Conservation (phyloP, 2,113 vertebrate genomes). For the Anolis sagrei region DNA sequence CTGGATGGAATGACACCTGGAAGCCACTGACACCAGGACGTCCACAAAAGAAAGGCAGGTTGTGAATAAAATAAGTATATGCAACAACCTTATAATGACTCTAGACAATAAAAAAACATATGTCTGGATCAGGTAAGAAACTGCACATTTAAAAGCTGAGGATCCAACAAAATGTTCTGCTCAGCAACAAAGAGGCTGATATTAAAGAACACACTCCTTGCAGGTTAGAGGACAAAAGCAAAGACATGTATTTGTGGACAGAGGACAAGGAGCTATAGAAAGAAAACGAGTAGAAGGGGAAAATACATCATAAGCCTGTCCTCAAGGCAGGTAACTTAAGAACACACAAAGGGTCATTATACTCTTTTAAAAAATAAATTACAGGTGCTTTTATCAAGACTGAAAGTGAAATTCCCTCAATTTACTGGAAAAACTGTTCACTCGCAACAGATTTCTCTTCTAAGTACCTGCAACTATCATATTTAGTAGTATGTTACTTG, state of each 20-base stretch:
- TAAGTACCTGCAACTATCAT: not conserved
- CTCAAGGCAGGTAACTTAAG: not conserved
- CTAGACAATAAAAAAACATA: not conserved
- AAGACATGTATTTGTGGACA: not conserved
- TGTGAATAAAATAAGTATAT: not conserved
- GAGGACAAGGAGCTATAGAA: not conserved
- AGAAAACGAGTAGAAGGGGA: not conserved
- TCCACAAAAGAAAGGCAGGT: not conserved
- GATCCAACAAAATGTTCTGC: not conserved
- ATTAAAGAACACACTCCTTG: not conserved
- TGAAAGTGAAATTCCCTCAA: not conserved
- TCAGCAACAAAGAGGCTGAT: slow-evolving; percentile 1
- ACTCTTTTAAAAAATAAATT: not conserved
- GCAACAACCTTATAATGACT: not conserved
- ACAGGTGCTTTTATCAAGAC: not conserved
- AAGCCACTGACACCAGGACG: not conserved
- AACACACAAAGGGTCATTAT: not conserved
- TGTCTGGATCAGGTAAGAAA: not conserved
- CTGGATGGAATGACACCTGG: not conserved
- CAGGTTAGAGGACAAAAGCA: not conserved
- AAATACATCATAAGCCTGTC: slow-evolving; percentile 2
- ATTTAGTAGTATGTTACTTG: not conserved
- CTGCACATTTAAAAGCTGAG: not conserved
- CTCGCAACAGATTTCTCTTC: not conserved
- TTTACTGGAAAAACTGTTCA: not conserved